phyloP scores from a whole-genome alignment of 2,113 vertebrate genomes.

The Psammodynastes pulverulentus region DNA sequence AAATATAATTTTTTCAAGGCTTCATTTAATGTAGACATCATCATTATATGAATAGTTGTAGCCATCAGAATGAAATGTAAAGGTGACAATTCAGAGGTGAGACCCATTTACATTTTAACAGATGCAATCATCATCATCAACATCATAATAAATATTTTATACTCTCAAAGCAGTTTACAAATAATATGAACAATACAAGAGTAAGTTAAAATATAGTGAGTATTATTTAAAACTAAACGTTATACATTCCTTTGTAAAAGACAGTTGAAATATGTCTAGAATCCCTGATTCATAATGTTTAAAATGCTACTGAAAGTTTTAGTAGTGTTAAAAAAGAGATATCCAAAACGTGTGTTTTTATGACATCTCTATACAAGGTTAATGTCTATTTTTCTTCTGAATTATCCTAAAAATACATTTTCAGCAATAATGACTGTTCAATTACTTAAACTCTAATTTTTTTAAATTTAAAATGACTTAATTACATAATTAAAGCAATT shows the following conservation, averaged over 20 bases:
- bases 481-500: not conserved
- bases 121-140: not conserved
- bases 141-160: not conserved
- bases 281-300: not conserved
- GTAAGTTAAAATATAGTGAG: not conserved
- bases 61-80: not conserved
- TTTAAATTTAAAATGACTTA: not conserved
- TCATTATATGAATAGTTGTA: not conserved
- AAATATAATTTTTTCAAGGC: not conserved
- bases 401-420: not conserved
- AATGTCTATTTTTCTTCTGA: not conserved
- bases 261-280: not conserved
- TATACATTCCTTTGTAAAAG: not conserved
- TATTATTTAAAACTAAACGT: not conserved
- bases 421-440: not conserved
- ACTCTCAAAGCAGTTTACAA: not conserved
- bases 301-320: not conserved
- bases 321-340: not conserved
- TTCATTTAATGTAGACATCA: not conserved
- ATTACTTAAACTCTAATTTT: not conserved
- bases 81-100: not conserved
- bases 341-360: not conserved
- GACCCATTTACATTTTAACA: not conserved
- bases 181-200: not conserved
- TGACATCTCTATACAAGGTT: not conserved